Base-by-base conservation (phyloP, 2,797 vertebrate species). In the Emydoidea blandingii region DNA sequence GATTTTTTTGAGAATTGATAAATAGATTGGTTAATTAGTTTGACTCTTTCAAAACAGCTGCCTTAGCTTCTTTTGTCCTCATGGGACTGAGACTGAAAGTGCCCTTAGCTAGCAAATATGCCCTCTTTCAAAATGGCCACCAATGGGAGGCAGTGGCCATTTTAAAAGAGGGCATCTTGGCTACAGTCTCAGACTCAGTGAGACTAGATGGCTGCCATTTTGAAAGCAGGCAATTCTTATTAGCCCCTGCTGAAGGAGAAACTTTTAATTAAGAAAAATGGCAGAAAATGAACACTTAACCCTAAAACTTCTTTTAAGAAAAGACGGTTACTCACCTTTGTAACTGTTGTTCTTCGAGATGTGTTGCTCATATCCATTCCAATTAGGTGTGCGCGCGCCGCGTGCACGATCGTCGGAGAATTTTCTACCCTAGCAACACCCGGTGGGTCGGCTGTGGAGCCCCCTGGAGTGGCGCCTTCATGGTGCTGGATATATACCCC, bases 111-210 rank as follows among this genome's bases (percentile, higher is more conserved):
- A 49, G 74, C 12, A 31, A 78, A 78, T 76, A 47, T 41, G 37
- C 52, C 50, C 41, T 27, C 76, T 31, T 37, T 21, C 81, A 87
- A 79, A 81, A 31, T 2, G 27, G 27, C 25, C 15, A 8, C 34
- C 54, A 18, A 2, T 8, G 27, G 68, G 37, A 72, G n/a, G 31
- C 72, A 54, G 5, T 0, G 0, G 41, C 57, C 5, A 2, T 41
- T 85, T 80, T 53, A n/a, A 2, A 12, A n/a, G 49, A 11, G 19
- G 19, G 18, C 5, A 1, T 54, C 31, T 78, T 12, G 34, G 8
- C 78, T 72, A 68, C 27, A 1, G 34, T 74, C 84, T 50, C 74
- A 53, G 89, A 23, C 56, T 21, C 47, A 1, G 14, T 0, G n/a
- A 27, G 85, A 19, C 14, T 78, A 76, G 49, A 85, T n/a, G 15